A percentile compares a stretch with the other conserved stretches of the same genome.
Evolutionary conservation across 1,140 invertebrate species (phyloP).

Genomic region (Caenorhabditis tropicalis): DNA sequence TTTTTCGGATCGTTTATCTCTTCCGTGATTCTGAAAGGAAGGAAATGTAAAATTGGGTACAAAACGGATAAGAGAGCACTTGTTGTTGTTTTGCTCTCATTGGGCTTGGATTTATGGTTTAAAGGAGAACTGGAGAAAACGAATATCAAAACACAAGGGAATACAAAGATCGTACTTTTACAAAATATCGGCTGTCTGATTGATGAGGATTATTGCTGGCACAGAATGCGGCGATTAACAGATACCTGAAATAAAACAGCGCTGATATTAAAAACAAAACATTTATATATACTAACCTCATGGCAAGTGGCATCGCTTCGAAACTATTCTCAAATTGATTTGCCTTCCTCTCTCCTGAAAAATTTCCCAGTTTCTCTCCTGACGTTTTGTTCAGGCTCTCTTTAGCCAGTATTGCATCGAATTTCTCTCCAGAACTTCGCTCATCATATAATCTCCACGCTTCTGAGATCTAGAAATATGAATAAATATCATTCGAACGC

Average conservation of each 20-base stretch:
- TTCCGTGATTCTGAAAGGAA: conserved; percentile 19
- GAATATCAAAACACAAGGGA: background rate
- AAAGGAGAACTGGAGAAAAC: background rate
- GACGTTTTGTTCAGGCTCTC: background rate
- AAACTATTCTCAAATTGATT: background rate
- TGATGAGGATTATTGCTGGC: conserved; percentile 16
- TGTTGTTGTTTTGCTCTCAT: background rate
- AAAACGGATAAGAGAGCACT: background rate
- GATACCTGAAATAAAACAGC: conserved; percentile 21
- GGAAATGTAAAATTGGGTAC: background rate
- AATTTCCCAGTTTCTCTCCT: background rate
- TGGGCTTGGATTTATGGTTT: too few species aligned
- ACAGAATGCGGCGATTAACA: background rate
- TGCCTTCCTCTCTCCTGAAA: background rate
- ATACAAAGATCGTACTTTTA: background rate
- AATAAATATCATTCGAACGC: background rate
- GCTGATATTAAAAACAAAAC: background rate
- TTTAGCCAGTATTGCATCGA: background rate
- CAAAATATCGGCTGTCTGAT: background rate
- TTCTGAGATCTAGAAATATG: background rate
- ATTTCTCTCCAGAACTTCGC: background rate
- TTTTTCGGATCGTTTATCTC: background rate
- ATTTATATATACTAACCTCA: background rate
- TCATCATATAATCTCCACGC: background rate
- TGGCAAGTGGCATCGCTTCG: background rate